A percentile compares a stretch with the other conserved stretches of the same genome.
Conservation (phyloP, 2,888 invertebrate species). For the Polyommatus iphigenia region DNA sequence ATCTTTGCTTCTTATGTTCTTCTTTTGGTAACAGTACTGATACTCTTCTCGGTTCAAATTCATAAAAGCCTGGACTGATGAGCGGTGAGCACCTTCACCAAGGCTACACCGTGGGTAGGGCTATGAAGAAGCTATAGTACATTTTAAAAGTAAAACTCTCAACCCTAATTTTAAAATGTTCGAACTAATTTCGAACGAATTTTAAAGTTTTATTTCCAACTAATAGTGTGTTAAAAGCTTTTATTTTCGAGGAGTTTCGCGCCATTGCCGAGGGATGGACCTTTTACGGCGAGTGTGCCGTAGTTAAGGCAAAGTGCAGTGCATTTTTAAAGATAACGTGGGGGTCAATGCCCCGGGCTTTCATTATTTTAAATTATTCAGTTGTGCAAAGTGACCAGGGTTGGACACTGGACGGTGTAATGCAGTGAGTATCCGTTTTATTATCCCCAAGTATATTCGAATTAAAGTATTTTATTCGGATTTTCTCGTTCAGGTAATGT, state of each 20-base stretch:
- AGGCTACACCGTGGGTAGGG: no score
- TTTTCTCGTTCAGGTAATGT: not conserved
- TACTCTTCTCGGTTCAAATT: no score
- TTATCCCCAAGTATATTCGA: not conserved
- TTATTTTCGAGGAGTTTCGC: slow-evolving; percentile 15
- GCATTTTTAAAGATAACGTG: slow-evolving; percentile 78
- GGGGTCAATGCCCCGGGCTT: slow-evolving; percentile 62
- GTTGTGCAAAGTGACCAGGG: slow-evolving; percentile 68
- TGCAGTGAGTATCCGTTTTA: slow-evolving; percentile 15
- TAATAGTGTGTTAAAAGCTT: slow-evolving; percentile 20
- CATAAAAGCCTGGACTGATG: no score
- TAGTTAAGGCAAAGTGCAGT: slow-evolving; percentile 74
- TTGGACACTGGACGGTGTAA: slow-evolving; percentile 30
- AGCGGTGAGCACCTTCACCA: no score
- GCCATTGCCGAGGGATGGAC: slow-evolving; percentile 51
- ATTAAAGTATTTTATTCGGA: not conserved
- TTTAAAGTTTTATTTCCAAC: not conserved
- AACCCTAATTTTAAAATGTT: not conserved
- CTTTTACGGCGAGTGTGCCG: slow-evolving; percentile 71
- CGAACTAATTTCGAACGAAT: not conserved
- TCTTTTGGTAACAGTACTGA: no score
- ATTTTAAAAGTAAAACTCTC: not conserved
- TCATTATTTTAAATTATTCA: slow-evolving; percentile 78
- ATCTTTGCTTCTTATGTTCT: no score
- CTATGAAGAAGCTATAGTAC: not conserved